Base-by-base conservation (phyloP, 2,797 vertebrate genomes). In the Rhinatrema bivittatum region DNA sequence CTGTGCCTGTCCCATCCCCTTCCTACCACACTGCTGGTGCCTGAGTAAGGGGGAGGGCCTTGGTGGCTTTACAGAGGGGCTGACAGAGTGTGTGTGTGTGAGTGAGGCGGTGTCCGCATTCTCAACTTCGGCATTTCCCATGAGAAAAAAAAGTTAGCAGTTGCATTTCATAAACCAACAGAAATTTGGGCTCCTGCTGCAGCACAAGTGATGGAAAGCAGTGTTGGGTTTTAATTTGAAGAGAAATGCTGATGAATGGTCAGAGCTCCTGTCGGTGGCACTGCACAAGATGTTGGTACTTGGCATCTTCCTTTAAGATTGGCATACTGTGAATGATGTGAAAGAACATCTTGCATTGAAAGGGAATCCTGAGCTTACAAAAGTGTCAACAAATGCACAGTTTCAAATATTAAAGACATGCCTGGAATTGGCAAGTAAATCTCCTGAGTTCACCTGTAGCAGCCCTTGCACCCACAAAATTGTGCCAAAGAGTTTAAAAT, bases 401-500 rank as follows among this genome's bases (percentile, higher is more conserved):
- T 72, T 65, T 71, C 72, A 29, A 54, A 60, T 36, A 40, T 44
- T 40, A 46, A 42, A 51, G 40, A 41, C 28, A 37, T 62, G 50
- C 48, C 74, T 41, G 24, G 21, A 74, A 69, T 77, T 76, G 67
- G 68, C 72, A 63, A 56, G 16, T 42, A 49, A 48, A 56, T 82
- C 79, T 84, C 66, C 68, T 65, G 60, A 60, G 50, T 53, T 49
- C 57, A 55, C 62, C 63, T 29, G 62, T 66, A 78, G 70, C 65
- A 79, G 70, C 70, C 79, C 68, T 74, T 82, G 76, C 50, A 42
- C 67, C 67, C 68, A 65, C 67, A 74, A 78, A 76, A 76, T 68
- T 75, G 85, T 94, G 93, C 92, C 92, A 96, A 96, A 86, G 83
- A 87, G 83, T 68, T 77, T 59, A 77, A 71, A 59, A 56, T 32